Conservation (phyloP, 1,140 invertebrate genomes). For the Pseudomyrmex pallidus region DNA sequence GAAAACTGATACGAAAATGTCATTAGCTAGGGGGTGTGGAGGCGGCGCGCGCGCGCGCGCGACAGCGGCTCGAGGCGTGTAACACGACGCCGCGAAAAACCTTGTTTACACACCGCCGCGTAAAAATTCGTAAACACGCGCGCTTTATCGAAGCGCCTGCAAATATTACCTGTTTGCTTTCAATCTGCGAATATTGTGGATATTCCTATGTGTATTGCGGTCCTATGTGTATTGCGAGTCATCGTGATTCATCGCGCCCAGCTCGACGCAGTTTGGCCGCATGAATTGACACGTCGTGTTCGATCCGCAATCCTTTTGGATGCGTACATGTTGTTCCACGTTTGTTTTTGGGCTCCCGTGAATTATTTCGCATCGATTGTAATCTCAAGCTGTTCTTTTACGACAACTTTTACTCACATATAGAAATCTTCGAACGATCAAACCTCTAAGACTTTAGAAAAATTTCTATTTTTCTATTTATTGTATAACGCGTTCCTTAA, state of each 20-base stretch:
- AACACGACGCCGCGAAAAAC: conserved; percentile 23
- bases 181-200: conserved; percentile 65
- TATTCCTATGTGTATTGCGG: conserved; percentile 14
- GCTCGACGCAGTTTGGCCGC: background rate
- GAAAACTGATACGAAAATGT: conserved; percentile 53
- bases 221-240: conserved; percentile 4
- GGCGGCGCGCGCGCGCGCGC: too few relatives aligned
- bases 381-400: too few relatives aligned
- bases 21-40: conserved; percentile 15
- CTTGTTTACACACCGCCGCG: conserved; percentile 45
- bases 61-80: conserved; percentile 25
- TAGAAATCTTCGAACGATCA: too few relatives aligned
- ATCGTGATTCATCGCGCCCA: conserved; percentile 54
- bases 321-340: background rate
- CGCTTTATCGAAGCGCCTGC: conserved; percentile 41
- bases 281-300: conserved; percentile 56
- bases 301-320: conserved; percentile 22
- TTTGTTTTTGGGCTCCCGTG: too few relatives aligned
- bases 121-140: conserved; percentile 65
- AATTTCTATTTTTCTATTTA: background rate
- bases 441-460: background rate
- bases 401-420: too few relatives aligned
- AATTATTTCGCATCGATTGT: background rate
- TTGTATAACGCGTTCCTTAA: background rate
- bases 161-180: conserved; percentile 71